These are phyloP conservation scores for Leptinotarsa rubiginosa DNA, from an alignment of 2,888 invertebrate genomes.

Conservation along the genomic window DNA sequence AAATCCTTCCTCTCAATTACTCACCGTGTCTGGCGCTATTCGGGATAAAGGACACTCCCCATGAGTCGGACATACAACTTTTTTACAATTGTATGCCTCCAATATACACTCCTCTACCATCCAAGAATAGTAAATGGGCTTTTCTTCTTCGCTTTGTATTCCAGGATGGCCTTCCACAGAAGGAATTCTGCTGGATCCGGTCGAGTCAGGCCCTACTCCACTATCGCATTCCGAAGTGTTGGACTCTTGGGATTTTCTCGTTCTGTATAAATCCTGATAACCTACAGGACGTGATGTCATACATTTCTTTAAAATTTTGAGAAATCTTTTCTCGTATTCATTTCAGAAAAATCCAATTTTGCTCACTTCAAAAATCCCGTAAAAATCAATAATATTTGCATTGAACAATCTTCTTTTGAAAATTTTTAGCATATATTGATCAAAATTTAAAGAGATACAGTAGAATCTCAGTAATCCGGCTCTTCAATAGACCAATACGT, in stretches of 20 bases:
- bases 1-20: slow-evolving; percentile 47
- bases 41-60: slow-evolving; percentile 79
- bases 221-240: slow-evolving; percentile 87
- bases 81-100: slow-evolving; percentile 80
- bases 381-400: no score
- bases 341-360: no score
- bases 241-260: slow-evolving; percentile 76
- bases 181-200: slow-evolving; percentile 84
- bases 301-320: neutral
- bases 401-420: no score
- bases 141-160: slow-evolving; percentile 62
- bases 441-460: no score
- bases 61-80: slow-evolving; percentile 84
- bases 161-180: slow-evolving; percentile 82
- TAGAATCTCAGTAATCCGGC: no score
- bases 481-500: no score
- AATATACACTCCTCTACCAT: slow-evolving; percentile 97
- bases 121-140: slow-evolving; percentile 77
- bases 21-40: slow-evolving; percentile 93
- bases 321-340: no score
- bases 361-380: no score
- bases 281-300: neutral
- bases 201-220: slow-evolving; percentile 87
- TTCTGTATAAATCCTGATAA: slow-evolving; percentile 52
- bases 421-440: no score